Percentiles rank a stretch among this genome's conserved stretches.
Conservation (phyloP, 1,140 invertebrate species). For the Ridgeia piscesae region DNA sequence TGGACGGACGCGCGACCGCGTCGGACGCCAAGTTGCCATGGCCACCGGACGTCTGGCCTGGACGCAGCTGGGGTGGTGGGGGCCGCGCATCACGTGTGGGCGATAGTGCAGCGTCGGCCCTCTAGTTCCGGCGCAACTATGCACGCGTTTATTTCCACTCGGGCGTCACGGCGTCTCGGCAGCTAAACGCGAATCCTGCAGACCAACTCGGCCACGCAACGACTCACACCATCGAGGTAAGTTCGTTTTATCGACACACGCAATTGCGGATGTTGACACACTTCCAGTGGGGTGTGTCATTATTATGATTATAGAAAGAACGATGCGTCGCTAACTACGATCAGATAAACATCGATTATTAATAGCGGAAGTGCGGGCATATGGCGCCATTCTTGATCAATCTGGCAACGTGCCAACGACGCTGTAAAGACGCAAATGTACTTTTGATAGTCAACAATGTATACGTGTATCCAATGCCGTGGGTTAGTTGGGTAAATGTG, state of each 20-base stretch:
- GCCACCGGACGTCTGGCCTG: neutral
- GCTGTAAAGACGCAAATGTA: neutral
- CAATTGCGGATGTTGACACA: neutral
- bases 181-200: neutral
- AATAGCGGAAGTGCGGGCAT: neutral
- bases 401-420: neutral
- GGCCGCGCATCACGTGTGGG: neutral
- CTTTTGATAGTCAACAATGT: neutral
- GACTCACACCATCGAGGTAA: neutral
- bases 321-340: neutral
- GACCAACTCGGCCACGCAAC: neutral
- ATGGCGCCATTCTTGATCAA: neutral
- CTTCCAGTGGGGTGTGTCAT: neutral
- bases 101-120: neutral
- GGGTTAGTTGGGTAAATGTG: neutral
- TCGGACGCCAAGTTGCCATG: neutral
- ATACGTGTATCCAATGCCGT: neutral
- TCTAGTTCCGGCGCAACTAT: conserved; percentile 1
- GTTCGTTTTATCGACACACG: neutral
- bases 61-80: neutral
- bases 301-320: neutral
- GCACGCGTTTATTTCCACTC: neutral
- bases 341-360: neutral
- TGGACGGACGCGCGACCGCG: neutral
- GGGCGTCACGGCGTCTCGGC: neutral